These are phyloP conservation scores for Onthophagus taurus DNA, from an alignment of 1,140 invertebrate genomes.

Conservation along the genomic window DNA sequence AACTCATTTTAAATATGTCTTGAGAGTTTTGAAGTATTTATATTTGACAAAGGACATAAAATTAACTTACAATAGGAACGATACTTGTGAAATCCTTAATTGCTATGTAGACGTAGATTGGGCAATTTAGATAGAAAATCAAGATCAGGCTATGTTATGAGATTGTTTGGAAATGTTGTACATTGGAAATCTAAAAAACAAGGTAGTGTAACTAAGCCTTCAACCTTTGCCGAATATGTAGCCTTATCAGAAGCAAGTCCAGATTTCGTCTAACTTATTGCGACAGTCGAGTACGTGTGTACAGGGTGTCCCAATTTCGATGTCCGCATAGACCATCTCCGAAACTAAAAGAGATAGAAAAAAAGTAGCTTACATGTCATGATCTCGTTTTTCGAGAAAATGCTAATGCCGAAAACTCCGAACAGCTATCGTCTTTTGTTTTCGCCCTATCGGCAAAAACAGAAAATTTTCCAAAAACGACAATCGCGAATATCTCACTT, in stretches of 20 bases:
- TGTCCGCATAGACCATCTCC: no score
- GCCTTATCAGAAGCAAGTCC: constrained; percentile 5
- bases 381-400: no score
- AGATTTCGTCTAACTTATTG: no score
- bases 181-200: constrained; percentile 34
- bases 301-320: no score
- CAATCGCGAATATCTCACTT: no score
- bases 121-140: constrained; percentile 34
- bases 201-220: constrained; percentile 26
- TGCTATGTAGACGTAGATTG: constrained; percentile 35
- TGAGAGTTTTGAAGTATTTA: constrained; percentile 26
- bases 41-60: constrained; percentile 34
- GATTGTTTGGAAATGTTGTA: constrained; percentile 29
- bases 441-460: no score
- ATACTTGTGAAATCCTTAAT: constrained; percentile 27
- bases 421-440: no score
- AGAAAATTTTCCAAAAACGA: no score
- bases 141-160: constrained; percentile 32
- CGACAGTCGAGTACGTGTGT: no score
- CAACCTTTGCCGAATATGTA: constrained; percentile 12
- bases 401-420: no score
- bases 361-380: no score
- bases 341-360: no score
- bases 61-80: constrained; percentile 29
- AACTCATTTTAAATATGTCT: constrained; percentile 37